Base-by-base conservation (phyloP, 2,113 vertebrate species). In the Fulmarus glacialis region DNA sequence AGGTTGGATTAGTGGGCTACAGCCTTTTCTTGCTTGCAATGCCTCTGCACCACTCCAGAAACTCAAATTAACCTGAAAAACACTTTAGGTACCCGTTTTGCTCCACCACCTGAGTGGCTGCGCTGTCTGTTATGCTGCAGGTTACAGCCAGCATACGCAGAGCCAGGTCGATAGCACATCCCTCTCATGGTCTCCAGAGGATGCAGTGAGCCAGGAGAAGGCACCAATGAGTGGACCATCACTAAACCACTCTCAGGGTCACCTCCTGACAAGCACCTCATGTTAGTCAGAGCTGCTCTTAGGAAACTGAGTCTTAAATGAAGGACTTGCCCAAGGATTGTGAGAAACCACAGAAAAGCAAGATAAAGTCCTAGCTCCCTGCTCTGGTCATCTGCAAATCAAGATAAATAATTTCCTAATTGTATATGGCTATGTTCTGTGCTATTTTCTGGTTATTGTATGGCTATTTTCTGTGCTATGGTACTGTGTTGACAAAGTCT, bases 51-150 rank as follows among this genome's bases (percentile, higher is more conserved):
- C 40, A 38, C 30, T 80, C 12, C 62, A 89, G 58, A 84, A 95
- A 45, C 15, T 9, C 34, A 91, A 87, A 87, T 67, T 30, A 67
- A 50, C 38, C 42, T 55, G 12, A 83, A 92, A 89, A 81, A 24
- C 3, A 8, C 50, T 43, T 55, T 19, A n/a, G 1, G 3, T n/a
- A 36, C 12, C 7, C 2, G 1, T 73, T 88, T 71, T 47, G 16
- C n/a, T 64, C 55, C 23, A 59, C 23, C 16, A 63, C 5, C 8
- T n/a, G 26, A 56, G 16, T 22, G 27, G 9, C 13, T 77, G 32
- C 0, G 1, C 48, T 86, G 13, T n/a, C 27, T 53, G 42, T 17
- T 50, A 6, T 0, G 0, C 26, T 66, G 45, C 22, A 59, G 47
- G 30, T 60, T 72, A 36, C 38, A 73, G 17, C 6, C 30, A 6